phyloP scores from a whole-genome alignment of 1,140 invertebrate genomes.

The Drosophila rufa region DNA sequence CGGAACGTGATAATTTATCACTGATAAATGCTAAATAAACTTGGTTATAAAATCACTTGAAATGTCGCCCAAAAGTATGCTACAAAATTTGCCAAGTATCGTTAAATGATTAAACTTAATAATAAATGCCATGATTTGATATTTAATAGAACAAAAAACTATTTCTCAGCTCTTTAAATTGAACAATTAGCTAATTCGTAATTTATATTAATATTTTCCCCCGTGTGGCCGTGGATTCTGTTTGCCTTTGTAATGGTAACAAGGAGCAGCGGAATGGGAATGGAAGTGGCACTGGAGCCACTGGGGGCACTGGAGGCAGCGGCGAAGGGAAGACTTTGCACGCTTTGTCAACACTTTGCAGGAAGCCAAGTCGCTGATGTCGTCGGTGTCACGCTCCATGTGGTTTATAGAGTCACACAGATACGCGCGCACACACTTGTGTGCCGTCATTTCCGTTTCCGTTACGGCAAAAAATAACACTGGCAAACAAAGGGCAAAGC shows the following conservation, averaged over 20 bases:
- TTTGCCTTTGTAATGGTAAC: slow-evolving; percentile 48
- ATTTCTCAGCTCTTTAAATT: no score
- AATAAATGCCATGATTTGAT: no score
- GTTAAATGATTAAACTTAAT: no score
- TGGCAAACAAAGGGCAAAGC: slow-evolving; percentile 13
- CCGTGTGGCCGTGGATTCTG: slow-evolving; percentile 13
- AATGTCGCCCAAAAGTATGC: neutral
- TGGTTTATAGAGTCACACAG: slow-evolving; percentile 37
- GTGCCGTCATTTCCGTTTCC: slow-evolving; percentile 74
- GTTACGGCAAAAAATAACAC: slow-evolving; percentile 36
- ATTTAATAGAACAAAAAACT: no score
- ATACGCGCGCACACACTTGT: slow-evolving; percentile 9
- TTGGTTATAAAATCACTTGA: no score
- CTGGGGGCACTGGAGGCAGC: slow-evolving; percentile 9
- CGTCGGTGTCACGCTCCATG: slow-evolving; percentile 63
- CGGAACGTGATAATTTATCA: no score
- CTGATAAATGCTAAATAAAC: no score
- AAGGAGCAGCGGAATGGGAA: slow-evolving; percentile 7
- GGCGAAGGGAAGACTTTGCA: slow-evolving; percentile 28
- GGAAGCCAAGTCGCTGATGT: slow-evolving; percentile 58
- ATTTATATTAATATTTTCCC: no score
- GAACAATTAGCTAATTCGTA: no score
- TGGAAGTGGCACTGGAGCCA: neutral
- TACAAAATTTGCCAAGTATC: neutral
- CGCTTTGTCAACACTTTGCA: slow-evolving; percentile 66